Base-by-base conservation (phyloP, 2,113 vertebrate genomes). In the Cygnus buccinator region DNA sequence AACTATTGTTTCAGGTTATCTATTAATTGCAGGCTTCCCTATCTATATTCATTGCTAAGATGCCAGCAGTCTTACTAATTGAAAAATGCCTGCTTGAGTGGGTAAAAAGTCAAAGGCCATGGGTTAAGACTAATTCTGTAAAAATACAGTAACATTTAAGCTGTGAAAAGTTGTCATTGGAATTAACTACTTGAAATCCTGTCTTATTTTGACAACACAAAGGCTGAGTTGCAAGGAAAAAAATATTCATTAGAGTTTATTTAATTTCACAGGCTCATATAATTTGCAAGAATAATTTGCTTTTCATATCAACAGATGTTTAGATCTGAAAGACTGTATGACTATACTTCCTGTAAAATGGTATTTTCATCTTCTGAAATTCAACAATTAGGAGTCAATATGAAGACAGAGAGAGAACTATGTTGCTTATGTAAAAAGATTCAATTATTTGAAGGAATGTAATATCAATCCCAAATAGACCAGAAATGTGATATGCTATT, bases 1-100 rank as follows among this genome's bases (percentile, higher is more conserved):
- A 97, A 97, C 87, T 84, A 98, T 99, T 99, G 98, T 99, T 98
- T 96, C 82, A 91, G 62, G 90, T 98, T 99, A 99, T 99, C 98
- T 98, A 94, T 96, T 97, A 96, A 97, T 96, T 97, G 96, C 96
- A 98, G 98, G 89, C 91, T 96, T 97, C 62, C 75, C 58, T 57
- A 97, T 97, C 97, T 82, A 59, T 72, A 90, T 84, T 96, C 94
- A 84, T 31, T 90, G 93, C 93, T 92, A 94, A 94, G 93, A 97
- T 41, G 78, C 10, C 94, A 91, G 74, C 39, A 39, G 87, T 85
- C 48, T 55, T 84, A 94, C 72, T 90, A 96, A 95, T 72, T 89
- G 87, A 93, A 85, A 96, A 95, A 76, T 85, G 63, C 14, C 93
- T 92, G 68, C 77, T 39, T 73, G 84, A 85, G 71, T 81, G 79